Conservation (phyloP, 2,113 vertebrate genomes). For the Chaenocephalus aceratus region DNA sequence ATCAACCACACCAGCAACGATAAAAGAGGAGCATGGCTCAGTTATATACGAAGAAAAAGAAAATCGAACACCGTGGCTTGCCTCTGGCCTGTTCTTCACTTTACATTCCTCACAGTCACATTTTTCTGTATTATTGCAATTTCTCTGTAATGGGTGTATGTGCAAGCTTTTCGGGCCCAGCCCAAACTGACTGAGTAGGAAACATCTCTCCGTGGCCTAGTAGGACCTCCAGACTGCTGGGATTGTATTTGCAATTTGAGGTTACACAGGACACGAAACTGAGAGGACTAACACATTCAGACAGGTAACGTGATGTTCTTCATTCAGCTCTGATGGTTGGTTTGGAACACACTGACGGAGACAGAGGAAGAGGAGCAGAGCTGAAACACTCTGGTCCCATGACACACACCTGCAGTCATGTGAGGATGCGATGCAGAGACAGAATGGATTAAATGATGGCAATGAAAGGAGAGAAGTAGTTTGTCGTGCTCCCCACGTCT, state of each 20-base stretch:
- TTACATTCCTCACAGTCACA: constrained; percentile 10
- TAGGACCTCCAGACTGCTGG: constrained; percentile 34
- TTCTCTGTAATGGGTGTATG: not conserved
- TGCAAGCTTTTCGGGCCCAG: constrained; percentile 39
- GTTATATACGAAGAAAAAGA: constrained; percentile 1
- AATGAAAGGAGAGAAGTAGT: constrained; percentile 30
- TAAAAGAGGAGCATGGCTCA: constrained; percentile 27
- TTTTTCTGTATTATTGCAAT: not conserved
- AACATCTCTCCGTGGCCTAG: not conserved
- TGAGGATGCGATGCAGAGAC: constrained; percentile 41
- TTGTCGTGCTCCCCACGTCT: constrained; percentile 45
- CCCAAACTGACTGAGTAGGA: constrained; percentile 21
- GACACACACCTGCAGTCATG: constrained; percentile 42
- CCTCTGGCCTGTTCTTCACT: not conserved
- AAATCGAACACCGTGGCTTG: not conserved
- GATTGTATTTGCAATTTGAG: constrained; percentile 5
- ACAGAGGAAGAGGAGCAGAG: constrained; percentile 6
- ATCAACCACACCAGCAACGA: not conserved
- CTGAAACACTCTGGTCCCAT: constrained; percentile 72
- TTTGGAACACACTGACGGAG: constrained; percentile 44
- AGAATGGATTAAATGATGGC: constrained; percentile 24
- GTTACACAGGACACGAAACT: not conserved
- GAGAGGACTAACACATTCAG: constrained; percentile 17
- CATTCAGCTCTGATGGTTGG: constrained; percentile 76
- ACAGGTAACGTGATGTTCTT: constrained; percentile 66